Percentiles rank a stretch among this genome's conserved stretches.
Conservation (phyloP, 2,888 invertebrate species). For the Rhimphoctona megacephalus region DNA sequence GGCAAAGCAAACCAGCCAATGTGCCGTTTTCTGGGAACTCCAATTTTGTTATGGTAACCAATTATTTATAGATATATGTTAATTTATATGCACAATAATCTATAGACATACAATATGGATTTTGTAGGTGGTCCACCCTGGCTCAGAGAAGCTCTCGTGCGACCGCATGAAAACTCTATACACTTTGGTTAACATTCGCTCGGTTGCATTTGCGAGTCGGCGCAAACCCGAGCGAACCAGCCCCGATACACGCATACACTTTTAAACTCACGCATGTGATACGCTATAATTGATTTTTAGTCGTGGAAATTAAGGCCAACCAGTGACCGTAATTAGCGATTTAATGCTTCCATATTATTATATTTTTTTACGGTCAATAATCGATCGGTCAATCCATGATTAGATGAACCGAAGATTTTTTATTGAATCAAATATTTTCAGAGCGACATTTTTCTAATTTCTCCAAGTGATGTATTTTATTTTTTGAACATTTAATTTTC, state of each 20-base stretch:
- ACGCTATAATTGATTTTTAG: slow-evolving; percentile 51
- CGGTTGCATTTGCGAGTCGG: slow-evolving; percentile 43
- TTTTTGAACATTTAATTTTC: neutral
- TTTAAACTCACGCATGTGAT: neutral
- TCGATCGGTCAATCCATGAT: neutral
- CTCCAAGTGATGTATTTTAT: neutral
- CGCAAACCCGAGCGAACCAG: slow-evolving; percentile 24
- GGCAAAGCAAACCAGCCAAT: slow-evolving; percentile 39
- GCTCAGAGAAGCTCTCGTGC: slow-evolving; percentile 30
- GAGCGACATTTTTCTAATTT: neutral
- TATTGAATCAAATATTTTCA: neutral
- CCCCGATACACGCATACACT: slow-evolving; percentile 3
- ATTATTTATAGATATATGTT: slow-evolving; percentile 7
- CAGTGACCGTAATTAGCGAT: slow-evolving; percentile 29
- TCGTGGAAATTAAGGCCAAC: slow-evolving; percentile 30
- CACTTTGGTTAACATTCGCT: slow-evolving; percentile 59
- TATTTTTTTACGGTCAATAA: neutral
- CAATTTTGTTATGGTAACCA: slow-evolving; percentile 40
- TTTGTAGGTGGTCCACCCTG: slow-evolving; percentile 33
- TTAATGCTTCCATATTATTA: neutral
- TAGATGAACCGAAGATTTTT: neutral
- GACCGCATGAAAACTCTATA: slow-evolving; percentile 56
- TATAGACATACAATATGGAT: neutral
- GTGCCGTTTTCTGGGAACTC: slow-evolving; percentile 29
- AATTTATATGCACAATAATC: neutral